A percentile compares a stretch with the other conserved stretches of the same genome.
These are phyloP conservation scores for Meteorus colon DNA, from an alignment of 2,888 invertebrate genomes.

Conservation along the genomic window DNA sequence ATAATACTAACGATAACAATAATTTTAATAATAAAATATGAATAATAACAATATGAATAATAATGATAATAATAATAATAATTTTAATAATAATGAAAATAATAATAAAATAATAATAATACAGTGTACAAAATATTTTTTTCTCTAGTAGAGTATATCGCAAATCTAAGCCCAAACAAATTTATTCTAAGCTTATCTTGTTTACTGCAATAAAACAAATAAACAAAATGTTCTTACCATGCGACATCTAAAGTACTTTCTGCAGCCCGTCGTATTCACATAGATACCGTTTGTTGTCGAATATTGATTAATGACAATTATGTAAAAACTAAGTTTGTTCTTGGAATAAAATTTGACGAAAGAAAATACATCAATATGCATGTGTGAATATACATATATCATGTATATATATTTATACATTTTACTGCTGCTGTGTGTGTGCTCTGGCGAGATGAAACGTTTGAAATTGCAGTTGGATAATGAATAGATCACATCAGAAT, in stretches of 20 bases:
- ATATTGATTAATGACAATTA: constrained; percentile 33
- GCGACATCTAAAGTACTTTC: constrained; percentile 9
- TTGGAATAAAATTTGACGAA: constrained; percentile 20
- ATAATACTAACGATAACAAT: background rate
- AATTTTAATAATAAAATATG: constrained; percentile 26
- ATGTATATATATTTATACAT: constrained; percentile 28
- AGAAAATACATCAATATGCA: constrained; percentile 22
- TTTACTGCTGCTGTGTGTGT: background rate
- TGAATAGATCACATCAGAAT: background rate
- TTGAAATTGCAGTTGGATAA: constrained; percentile 38
- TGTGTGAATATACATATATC: constrained; percentile 17
- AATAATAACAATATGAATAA: constrained; percentile 4
- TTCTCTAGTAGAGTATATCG: constrained; percentile 24
- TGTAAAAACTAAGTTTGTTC: constrained; percentile 38
- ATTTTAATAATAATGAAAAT: background rate
- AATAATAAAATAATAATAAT: constrained; percentile 5
- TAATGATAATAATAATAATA: constrained; percentile 11
- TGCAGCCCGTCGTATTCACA: constrained; percentile 27
- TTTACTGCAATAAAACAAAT: constrained; percentile 37
- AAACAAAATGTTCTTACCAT: constrained; percentile 6
- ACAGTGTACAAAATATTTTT: constrained; percentile 44
- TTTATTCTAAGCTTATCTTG: constrained; percentile 30
- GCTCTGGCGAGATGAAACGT: constrained; percentile 44
- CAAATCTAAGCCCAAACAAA: constrained; percentile 25
- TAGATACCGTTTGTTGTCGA: constrained; percentile 21